Conservation (phyloP, 2,113 vertebrate species). For the Chloropsis hardwickii region DNA sequence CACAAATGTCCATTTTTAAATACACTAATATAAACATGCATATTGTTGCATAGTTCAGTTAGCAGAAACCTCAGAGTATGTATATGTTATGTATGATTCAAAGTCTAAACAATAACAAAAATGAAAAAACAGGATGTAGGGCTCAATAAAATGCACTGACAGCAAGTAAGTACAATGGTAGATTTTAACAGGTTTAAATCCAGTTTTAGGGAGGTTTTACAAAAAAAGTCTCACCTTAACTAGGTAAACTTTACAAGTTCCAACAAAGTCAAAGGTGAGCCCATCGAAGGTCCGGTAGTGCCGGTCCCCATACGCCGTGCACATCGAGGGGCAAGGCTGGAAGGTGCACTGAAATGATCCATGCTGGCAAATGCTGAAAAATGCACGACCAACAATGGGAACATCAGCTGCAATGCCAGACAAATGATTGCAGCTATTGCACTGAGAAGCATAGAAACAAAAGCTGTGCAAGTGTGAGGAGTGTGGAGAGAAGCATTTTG, state of each 20-base stretch:
- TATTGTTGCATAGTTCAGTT: neutral
- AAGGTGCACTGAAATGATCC: slow-evolving; percentile 90
- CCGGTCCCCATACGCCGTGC: slow-evolving; percentile 88
- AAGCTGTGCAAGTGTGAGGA: neutral
- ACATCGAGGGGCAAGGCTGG: slow-evolving; percentile 91
- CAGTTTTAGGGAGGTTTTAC: neutral
- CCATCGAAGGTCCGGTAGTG: slow-evolving; percentile 95
- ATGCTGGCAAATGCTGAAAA: slow-evolving; percentile 85
- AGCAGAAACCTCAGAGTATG: neutral
- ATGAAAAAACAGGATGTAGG: neutral
- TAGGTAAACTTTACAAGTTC: slow-evolving; percentile 88
- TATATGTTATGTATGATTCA: neutral
- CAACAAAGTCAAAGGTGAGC: slow-evolving; percentile 89
- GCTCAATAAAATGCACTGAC: neutral
- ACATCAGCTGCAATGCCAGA: neutral
- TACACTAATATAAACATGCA: neutral
- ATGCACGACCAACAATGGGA: neutral
- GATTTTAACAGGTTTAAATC: neutral
- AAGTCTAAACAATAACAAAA: neutral
- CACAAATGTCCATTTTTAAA: neutral
- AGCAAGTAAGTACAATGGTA: neutral
- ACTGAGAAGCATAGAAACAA: neutral
- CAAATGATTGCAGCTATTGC: neutral
- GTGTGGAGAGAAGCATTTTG: neutral
- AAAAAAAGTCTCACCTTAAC: slow-evolving; percentile 82